Conservation (phyloP, 2,888 invertebrate species). For the Drosophila subquinaria region DNA sequence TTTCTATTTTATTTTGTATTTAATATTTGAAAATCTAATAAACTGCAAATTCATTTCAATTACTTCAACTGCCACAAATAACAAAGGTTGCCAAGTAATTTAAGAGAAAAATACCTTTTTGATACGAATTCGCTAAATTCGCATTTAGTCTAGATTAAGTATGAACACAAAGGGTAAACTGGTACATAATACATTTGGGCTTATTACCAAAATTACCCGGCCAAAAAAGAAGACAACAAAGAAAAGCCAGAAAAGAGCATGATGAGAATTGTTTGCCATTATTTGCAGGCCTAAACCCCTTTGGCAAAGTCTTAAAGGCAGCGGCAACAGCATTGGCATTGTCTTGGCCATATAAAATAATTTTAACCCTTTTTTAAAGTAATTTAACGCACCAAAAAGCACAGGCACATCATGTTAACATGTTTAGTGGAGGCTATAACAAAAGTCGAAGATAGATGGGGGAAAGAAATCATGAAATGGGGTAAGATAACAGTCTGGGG, state of each 20-base stretch:
- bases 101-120: slow-evolving; percentile 38
- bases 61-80: slow-evolving; percentile 4
- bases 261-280: slow-evolving; percentile 25
- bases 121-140: slow-evolving; percentile 33
- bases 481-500: slow-evolving; percentile 53
- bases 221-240: slow-evolving; percentile 44
- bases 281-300: slow-evolving; percentile 34
- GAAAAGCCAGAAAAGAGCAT: slow-evolving; percentile 34
- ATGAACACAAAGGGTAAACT: slow-evolving; percentile 38
- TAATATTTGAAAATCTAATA: slow-evolving; percentile 22
- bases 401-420: slow-evolving; percentile 31
- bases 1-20: background rate
- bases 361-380: slow-evolving; percentile 72
- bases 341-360: slow-evolving; percentile 63
- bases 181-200: slow-evolving; percentile 40
- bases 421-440: background rate
- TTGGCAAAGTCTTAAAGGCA: slow-evolving; percentile 54
- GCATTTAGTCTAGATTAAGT: slow-evolving; percentile 66
- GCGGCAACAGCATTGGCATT: background rate
- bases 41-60: slow-evolving; percentile 13
- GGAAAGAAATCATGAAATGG: background rate
- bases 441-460: background rate
- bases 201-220: slow-evolving; percentile 33
- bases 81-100: slow-evolving; percentile 32
- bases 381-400: slow-evolving; percentile 68